These are phyloP conservation scores for Tokudaia tokunoshimensis DNA, from an alignment of 2,797 vertebrate genomes.

Conservation along the genomic window DNA sequence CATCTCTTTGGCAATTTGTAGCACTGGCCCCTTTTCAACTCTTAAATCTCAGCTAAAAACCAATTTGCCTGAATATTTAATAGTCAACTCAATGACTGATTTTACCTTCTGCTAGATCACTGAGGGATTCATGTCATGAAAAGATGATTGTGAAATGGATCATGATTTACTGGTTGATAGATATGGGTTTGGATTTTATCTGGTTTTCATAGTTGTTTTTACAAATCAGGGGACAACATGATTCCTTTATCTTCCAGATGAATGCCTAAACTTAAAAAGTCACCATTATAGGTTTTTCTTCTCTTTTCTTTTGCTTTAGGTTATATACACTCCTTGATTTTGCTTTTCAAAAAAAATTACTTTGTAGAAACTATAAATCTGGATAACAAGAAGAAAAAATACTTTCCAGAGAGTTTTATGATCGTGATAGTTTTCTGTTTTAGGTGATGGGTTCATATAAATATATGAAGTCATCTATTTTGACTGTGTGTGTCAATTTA, in stretches of 20 bases:
- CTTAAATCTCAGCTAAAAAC: constrained; percentile 74
- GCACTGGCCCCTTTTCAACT: background rate
- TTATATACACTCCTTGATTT: background rate
- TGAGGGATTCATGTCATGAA: constrained; percentile 58
- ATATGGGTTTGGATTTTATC: constrained; percentile 60
- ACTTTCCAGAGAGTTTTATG: background rate
- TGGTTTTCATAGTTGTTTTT: constrained; percentile 67
- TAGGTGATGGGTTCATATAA: background rate
- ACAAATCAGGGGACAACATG: constrained; percentile 63
- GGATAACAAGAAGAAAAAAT: background rate
- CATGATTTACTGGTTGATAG: constrained; percentile 71
- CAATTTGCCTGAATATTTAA: constrained; percentile 79
- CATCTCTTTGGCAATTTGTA: background rate
- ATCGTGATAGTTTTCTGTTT: background rate
- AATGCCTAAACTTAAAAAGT: constrained; percentile 33
- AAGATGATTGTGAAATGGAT: constrained; percentile 66
- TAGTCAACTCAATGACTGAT: constrained; percentile 79
- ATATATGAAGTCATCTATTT: background rate
- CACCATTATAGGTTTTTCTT: background rate
- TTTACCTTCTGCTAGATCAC: constrained; percentile 78
- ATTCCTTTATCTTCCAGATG: constrained; percentile 1
- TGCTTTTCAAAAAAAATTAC: background rate
- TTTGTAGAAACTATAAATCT: background rate
- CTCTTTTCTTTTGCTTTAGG: constrained; percentile 33
- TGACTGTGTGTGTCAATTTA: background rate